Conservation (phyloP, 1,140 invertebrate genomes). For the Lethrus apterus region DNA sequence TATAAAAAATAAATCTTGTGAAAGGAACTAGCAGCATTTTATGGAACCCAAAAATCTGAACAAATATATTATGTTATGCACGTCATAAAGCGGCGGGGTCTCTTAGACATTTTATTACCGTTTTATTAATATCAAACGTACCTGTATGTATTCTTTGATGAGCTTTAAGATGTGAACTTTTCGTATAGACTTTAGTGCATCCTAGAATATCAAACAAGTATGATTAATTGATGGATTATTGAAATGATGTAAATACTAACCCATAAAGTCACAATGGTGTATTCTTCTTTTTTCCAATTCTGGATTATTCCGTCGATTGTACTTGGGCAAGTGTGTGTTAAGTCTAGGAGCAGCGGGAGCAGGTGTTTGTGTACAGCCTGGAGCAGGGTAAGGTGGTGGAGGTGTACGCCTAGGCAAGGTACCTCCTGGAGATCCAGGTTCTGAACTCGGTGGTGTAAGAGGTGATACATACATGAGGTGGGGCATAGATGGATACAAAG, state of each 20-base stretch:
- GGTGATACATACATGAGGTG: conserved; percentile 70
- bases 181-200: conserved; percentile 97
- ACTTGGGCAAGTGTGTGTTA: conserved; percentile 47
- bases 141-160: conserved; percentile 98
- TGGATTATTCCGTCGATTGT: conserved; percentile 92
- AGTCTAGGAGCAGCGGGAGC: conserved; percentile 38
- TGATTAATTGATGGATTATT: background rate
- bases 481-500: conserved; percentile 35
- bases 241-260: conserved; percentile 53
- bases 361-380: conserved; percentile 42
- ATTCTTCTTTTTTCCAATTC: conserved; percentile 90
- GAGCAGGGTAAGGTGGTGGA: conserved; percentile 54
- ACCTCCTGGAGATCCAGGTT: conserved; percentile 67
- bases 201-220: conserved; percentile 48
- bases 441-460: conserved; percentile 72
- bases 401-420: conserved; percentile 51
- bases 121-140: conserved; percentile 48
- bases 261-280: conserved; percentile 91
- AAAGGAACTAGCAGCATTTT: too few relatives aligned
- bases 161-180: conserved; percentile 97
- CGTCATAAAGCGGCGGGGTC: too few relatives aligned
- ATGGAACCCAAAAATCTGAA: too few relatives aligned
- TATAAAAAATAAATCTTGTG: background rate
- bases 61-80: too few relatives aligned
- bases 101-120: too few relatives aligned